Evolutionary conservation across 2,888 invertebrate genomes (phyloP).

Genomic region (Choreutis nemorana): DNA sequence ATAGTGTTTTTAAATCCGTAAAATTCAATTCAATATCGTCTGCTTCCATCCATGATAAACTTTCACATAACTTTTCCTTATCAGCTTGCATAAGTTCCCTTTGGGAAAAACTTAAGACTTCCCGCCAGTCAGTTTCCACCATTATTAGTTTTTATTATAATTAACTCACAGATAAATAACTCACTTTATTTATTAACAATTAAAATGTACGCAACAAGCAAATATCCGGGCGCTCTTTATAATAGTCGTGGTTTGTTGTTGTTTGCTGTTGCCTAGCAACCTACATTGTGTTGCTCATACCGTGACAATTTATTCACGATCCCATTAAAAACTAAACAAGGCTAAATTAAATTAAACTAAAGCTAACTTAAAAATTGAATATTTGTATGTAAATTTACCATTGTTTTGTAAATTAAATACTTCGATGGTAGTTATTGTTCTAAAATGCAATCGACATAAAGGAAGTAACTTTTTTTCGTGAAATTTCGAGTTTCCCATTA

Average conservation of each 20-base stretch:
- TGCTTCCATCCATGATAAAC: slow-evolving; percentile 68
- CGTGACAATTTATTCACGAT: slow-evolving; percentile 1
- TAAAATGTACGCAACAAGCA: neutral
- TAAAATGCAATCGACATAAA: too few species aligned
- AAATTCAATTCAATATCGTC: slow-evolving; percentile 65
- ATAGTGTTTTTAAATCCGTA: slow-evolving; percentile 62
- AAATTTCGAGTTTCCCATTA: too few species aligned
- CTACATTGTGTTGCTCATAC: neutral
- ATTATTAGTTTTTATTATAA: slow-evolving; percentile 18
- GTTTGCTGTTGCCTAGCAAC: slow-evolving; percentile 35
- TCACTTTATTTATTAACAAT: slow-evolving; percentile 1
- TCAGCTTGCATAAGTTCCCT: slow-evolving; percentile 65
- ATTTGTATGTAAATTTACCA: too few species aligned
- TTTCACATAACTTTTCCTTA: slow-evolving; percentile 70
- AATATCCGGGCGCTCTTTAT: slow-evolving; percentile 4
- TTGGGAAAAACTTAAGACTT: slow-evolving; percentile 61
- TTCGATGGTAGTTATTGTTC: too few species aligned
- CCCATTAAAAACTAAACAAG: too few species aligned
- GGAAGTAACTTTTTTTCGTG: too few species aligned
- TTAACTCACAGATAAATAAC: too few species aligned
- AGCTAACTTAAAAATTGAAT: too few species aligned
- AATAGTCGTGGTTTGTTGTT: slow-evolving; percentile 11
- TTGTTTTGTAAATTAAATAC: too few species aligned
- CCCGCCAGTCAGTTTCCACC: slow-evolving; percentile 67
- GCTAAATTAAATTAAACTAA: too few species aligned